Conservation (phyloP, 2,113 vertebrate genomes). For the Odontophorus gujanensis region DNA sequence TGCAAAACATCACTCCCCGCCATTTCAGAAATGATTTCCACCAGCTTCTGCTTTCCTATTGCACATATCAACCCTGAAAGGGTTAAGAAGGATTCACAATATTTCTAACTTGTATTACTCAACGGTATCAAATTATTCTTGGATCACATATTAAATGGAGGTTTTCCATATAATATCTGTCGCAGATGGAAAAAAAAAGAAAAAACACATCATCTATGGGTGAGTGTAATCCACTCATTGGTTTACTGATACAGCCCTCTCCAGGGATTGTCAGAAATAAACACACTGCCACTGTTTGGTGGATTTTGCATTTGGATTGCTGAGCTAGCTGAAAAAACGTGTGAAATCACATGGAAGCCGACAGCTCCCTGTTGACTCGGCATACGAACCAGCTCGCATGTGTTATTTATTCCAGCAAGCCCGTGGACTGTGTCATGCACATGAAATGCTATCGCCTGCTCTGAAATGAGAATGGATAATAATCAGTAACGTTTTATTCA, state of each 20-base stretch:
- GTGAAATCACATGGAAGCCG: constrained; percentile 62
- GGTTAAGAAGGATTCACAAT: constrained; percentile 31
- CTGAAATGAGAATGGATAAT: constrained; percentile 38
- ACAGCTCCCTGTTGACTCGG: constrained; percentile 63
- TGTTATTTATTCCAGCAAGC: constrained; percentile 64
- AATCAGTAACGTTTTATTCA: constrained; percentile 49
- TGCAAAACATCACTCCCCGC: background rate
- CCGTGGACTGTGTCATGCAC: background rate
- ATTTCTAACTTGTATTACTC: constrained; percentile 52
- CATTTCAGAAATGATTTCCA: background rate
- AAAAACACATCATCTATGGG: background rate
- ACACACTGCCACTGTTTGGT: constrained; percentile 38
- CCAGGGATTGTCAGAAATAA: constrained; percentile 62
- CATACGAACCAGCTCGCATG: constrained; percentile 29
- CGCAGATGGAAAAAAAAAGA: constrained; percentile 10
- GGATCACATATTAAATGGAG: constrained; percentile 56
- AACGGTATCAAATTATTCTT: constrained; percentile 61
- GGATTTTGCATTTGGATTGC: constrained; percentile 69
- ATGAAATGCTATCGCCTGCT: background rate
- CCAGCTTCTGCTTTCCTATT: background rate
- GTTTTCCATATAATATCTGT: constrained; percentile 58
- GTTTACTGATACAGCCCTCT: constrained; percentile 41
- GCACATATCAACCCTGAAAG: background rate
- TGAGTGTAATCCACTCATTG: constrained; percentile 60
- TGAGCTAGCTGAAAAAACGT: constrained; percentile 72